Conservation (phyloP, 2,888 invertebrate species). For the Torymus tubicola region DNA sequence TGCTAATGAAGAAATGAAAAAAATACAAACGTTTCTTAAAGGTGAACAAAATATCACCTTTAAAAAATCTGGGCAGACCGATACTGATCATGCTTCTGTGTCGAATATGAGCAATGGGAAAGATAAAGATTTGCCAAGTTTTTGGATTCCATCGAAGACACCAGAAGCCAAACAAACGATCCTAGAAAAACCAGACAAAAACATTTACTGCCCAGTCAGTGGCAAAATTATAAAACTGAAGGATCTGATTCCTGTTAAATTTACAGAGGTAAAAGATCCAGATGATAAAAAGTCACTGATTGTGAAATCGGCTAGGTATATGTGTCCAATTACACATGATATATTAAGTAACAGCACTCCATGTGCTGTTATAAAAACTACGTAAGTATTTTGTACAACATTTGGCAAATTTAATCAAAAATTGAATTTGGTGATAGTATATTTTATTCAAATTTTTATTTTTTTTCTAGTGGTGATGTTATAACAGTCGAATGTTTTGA, state of each 20-base stretch:
- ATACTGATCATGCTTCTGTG: slow-evolving; percentile 75
- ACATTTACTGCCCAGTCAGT: slow-evolving; percentile 90
- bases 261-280: slow-evolving; percentile 92
- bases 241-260: slow-evolving; percentile 94
- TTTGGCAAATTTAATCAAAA: slow-evolving; percentile 7
- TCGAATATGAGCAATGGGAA: slow-evolving; percentile 89
- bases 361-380: slow-evolving; percentile 92
- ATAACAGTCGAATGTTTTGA: slow-evolving; percentile 98
- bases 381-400: slow-evolving; percentile 79
- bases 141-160: slow-evolving; percentile 97
- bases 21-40: slow-evolving; percentile 88
- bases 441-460: slow-evolving; percentile 56
- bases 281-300: slow-evolving; percentile 92
- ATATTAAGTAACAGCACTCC: slow-evolving; percentile 95
- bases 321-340: slow-evolving; percentile 98
- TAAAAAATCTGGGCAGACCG: slow-evolving; percentile 51
- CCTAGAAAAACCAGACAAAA: slow-evolving; percentile 86
- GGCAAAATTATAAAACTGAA: slow-evolving; percentile 91
- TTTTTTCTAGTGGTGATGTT: slow-evolving; percentile 89
- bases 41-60: slow-evolving; percentile 87
- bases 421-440: slow-evolving; percentile 9
- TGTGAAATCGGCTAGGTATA: slow-evolving; percentile 93
- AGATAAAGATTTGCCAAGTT: slow-evolving; percentile 90
- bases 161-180: slow-evolving; percentile 87
- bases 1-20: slow-evolving; percentile 85